phyloP scores from a whole-genome alignment of 1,140 invertebrate genomes.

The Phthorimaea operculella region DNA sequence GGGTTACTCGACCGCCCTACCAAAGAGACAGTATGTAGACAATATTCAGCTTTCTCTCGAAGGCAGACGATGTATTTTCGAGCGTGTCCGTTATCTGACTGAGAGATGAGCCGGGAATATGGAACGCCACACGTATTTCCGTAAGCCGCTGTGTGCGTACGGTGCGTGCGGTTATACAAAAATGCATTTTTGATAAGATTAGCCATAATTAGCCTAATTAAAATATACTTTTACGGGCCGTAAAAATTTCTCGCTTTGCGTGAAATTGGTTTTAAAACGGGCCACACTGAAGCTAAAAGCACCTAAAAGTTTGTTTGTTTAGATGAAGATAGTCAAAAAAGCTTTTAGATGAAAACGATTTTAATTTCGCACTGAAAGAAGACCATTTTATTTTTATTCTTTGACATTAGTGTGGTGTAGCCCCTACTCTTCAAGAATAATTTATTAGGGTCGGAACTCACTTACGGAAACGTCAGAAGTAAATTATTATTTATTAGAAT shows the following conservation, averaged over 20 bases:
- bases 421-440: no score
- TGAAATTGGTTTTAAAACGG: no score
- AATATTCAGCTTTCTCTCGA: conserved; percentile 51
- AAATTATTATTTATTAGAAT: no score
- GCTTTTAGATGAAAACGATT: no score
- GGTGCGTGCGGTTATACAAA: conserved; percentile 39
- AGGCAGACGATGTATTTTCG: conserved; percentile 38
- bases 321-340: no score
- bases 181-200: conserved; percentile 23
- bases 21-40: conserved; percentile 31
- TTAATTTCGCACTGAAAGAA: no score
- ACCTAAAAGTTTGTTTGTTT: no score
- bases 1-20: conserved; percentile 62
- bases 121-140: conserved; percentile 61
- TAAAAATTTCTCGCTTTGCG: neutral
- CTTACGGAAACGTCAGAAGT: no score
- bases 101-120: conserved; percentile 57
- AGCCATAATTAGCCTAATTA: neutral
- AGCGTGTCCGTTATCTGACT: conserved; percentile 18
- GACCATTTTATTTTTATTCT: no score
- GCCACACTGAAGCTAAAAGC: no score
- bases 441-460: no score
- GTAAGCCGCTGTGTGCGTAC: conserved; percentile 52
- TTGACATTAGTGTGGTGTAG: no score
- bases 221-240: neutral